Percentiles rank a stretch among this genome's conserved stretches.
Conservation (phyloP, 2,797 vertebrate species). For the Melanotaenia trifasciata region DNA sequence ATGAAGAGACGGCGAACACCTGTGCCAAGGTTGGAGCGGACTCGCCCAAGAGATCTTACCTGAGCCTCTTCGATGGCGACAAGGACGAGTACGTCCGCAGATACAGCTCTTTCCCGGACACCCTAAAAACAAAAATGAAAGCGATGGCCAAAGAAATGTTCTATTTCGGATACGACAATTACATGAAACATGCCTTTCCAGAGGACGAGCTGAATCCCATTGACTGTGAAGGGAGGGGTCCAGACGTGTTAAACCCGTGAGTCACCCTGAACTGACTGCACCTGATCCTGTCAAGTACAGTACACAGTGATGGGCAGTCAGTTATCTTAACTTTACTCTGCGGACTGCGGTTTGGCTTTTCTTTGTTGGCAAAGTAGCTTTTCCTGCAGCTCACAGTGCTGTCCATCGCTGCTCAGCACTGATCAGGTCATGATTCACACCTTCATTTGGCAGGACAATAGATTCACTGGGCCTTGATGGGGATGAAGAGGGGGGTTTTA, state of each 20-base stretch:
- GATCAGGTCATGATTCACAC: not conserved
- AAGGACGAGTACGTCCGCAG: constrained; percentile 91
- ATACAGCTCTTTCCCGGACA: constrained; percentile 89
- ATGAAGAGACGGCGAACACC: constrained; percentile 59
- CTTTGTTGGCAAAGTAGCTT: constrained; percentile 11
- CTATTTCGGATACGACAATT: constrained; percentile 96
- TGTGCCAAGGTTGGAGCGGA: constrained; percentile 63
- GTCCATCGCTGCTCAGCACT: constrained; percentile 1
- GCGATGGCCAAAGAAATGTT: constrained; percentile 94
- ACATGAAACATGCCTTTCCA: constrained; percentile 96
- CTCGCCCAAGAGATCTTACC: constrained; percentile 77
- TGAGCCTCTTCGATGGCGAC: constrained; percentile 82
- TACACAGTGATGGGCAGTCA: not conserved
- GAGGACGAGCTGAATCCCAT: constrained; percentile 97
- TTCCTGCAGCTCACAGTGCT: not conserved
- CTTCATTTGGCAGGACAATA: not conserved
- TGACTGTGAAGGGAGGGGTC: constrained; percentile 92
- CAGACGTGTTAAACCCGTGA: constrained; percentile 94
- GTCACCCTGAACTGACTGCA: constrained; percentile 61
- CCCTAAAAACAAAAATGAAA: constrained; percentile 88
- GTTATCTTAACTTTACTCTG: constrained; percentile 37
- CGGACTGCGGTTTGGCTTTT: constrained; percentile 26
- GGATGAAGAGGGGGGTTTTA: not conserved
- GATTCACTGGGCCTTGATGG: not conserved
- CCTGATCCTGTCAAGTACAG: not conserved